Base-by-base conservation (phyloP, 2,888 invertebrate species). In the Lypha dubia region DNA sequence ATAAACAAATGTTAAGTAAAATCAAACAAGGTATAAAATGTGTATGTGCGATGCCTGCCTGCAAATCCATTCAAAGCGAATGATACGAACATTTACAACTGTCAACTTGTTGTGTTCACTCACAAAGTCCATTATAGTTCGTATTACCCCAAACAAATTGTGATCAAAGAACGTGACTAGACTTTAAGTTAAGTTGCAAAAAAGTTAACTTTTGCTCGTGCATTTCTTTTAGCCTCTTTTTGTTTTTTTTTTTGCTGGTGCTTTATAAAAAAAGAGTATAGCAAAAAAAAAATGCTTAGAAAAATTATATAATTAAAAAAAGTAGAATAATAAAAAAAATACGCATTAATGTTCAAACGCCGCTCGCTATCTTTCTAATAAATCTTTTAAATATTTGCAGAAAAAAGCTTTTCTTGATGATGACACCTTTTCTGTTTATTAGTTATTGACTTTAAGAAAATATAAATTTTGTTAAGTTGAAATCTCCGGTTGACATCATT, bases 81-180 rank as follows among this genome's bases (percentile, higher is more conserved):
- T 62, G 53, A 74, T 38, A 60, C 8, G 22, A 51, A 70, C 62
- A 74, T 81, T 81, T 70, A 70, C 75, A 81, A 75, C 15, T 81
- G 75, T 75, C 68, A 75, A 75, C 81, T 70, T 70, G 56, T 28
- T 75, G 46, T 56, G 22, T n/a, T 20, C 24, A 58, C 53, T 53
- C 13, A 22, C 24, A 28, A 4, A 20, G 56, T 49, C 76, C 24
- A 32, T n/a, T n/a, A n/a, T 4, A 56, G 62, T 41, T 32, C 44
- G 67, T 15, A 15, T 60, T 13, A n/a, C 15, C 32, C 13, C 28
- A 9, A 51, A 70, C 17, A 41, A 62, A 41, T 24, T 11, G 49
- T 24, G 17, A 38, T 4, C 7, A 65, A 38, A 46, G 44, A 73
- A 73, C 79, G 79, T 79, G 79, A 79, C 73, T 28, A 9, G 58